phyloP scores from a whole-genome alignment of 64 coral and sea anemone genomes.

The Dendronephthya gigantea region DNA sequence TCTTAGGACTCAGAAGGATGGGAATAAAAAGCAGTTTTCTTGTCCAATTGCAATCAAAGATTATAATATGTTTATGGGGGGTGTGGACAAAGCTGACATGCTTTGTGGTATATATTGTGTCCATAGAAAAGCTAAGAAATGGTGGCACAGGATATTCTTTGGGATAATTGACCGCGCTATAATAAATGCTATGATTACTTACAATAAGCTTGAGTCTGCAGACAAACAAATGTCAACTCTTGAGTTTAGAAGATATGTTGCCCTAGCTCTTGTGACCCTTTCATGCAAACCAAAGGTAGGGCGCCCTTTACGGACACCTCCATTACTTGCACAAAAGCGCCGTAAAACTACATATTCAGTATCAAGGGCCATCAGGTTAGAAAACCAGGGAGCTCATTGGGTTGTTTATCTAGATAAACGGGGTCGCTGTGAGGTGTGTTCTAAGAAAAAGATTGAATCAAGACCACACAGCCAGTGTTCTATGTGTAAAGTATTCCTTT shows the following conservation, averaged over 20 bases:
- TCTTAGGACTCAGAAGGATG: conserved; percentile 43
- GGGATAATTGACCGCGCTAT: conserved; percentile 38
- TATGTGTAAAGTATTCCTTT: neutral
- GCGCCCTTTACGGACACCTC: neutral
- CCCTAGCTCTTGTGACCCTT: conserved; percentile 24
- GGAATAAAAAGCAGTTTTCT: conserved; percentile 20
- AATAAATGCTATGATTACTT: conserved; percentile 32
- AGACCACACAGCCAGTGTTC: conserved; percentile 17
- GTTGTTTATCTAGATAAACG: conserved; percentile 33
- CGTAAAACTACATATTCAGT: neutral
- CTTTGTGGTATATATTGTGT: conserved; percentile 34
- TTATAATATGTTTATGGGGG: conserved; percentile 38
- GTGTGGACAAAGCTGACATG: conserved; percentile 43
- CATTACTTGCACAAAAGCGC: conserved; percentile 29
- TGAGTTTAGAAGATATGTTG: conserved; percentile 30
- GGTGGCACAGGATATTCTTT: conserved; percentile 44
- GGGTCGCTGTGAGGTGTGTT: conserved; percentile 30
- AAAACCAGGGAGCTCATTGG: conserved; percentile 35
- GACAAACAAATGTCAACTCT: neutral
- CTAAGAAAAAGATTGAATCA: conserved; percentile 25
- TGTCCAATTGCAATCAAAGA: conserved; percentile 26
- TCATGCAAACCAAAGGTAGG: conserved; percentile 27
- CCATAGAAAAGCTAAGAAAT: conserved; percentile 40
- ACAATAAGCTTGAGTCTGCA: neutral
- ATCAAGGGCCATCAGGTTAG: conserved; percentile 25